Conservation (phyloP, 2,888 invertebrate genomes). For the Helobdella robusta region DNA sequence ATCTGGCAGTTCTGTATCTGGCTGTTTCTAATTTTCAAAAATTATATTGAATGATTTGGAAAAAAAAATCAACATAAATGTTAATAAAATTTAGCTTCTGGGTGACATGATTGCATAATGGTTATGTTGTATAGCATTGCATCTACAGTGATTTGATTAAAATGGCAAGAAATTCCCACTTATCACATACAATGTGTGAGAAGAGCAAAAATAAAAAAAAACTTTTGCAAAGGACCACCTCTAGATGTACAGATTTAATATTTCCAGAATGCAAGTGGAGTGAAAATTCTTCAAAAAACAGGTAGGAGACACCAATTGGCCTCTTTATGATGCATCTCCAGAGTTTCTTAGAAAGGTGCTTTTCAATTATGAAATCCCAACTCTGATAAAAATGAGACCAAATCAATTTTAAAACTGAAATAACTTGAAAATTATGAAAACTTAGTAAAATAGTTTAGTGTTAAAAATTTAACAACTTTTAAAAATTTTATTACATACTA, state of each 20-base stretch:
- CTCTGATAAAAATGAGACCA: slow-evolving; percentile 2
- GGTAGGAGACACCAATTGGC: slow-evolving; percentile 26
- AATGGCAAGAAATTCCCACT: background rate
- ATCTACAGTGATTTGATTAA: background rate
- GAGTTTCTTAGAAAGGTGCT: background rate
- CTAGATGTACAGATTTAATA: slow-evolving; percentile 8
- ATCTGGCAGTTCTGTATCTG: slow-evolving; percentile 14
- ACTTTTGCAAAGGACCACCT: too few relatives aligned
- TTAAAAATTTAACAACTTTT: too few relatives aligned
- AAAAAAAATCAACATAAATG: too few relatives aligned
- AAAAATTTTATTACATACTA: too few relatives aligned
- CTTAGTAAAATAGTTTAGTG: too few relatives aligned
- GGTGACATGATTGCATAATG: too few relatives aligned
- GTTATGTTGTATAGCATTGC: background rate
- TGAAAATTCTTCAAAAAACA: slow-evolving; percentile 30
- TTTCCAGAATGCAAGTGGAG: slow-evolving; percentile 13
- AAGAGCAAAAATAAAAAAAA: too few relatives aligned
- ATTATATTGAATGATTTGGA: too few relatives aligned
- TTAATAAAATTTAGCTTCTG: too few relatives aligned
- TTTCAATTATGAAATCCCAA: slow-evolving; percentile 23
- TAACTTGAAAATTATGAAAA: background rate
- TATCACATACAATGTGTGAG: too few relatives aligned
- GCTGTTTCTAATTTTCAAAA: slow-evolving; percentile 6
- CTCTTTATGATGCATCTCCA: slow-evolving; percentile 26
- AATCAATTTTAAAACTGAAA: background rate